Percentiles rank a stretch among this genome's conserved stretches.
phyloP scores from a whole-genome alignment of 2,113 vertebrate genomes.

The Varanus salvator region DNA sequence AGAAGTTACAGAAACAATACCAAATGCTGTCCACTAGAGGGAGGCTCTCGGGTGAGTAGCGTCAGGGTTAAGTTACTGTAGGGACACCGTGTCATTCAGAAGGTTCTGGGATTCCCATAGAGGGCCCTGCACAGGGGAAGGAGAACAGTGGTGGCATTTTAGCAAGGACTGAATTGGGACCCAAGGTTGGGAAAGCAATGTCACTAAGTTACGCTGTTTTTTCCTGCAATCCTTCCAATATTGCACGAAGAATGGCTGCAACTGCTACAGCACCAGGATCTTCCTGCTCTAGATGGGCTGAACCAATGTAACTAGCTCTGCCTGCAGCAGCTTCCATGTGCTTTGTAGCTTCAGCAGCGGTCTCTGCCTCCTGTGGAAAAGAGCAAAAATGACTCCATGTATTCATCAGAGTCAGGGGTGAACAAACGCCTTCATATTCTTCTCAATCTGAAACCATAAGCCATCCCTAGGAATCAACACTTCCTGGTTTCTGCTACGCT shows the following conservation, averaged over 20 bases:
- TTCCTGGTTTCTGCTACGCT: not conserved
- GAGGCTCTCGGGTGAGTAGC: not conserved
- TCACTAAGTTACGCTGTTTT: conserved; percentile 15
- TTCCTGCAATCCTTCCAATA: conserved; percentile 78
- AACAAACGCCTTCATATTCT: not conserved
- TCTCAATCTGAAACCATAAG: not conserved
- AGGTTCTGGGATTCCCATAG: not conserved
- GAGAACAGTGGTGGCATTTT: not conserved
- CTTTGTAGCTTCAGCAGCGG: conserved; percentile 85
- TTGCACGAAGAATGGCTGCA: conserved; percentile 81
- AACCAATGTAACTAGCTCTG: conserved; percentile 92
- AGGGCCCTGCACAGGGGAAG: not conserved
- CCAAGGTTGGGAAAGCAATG: not conserved
- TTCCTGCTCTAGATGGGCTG: conserved; percentile 80
- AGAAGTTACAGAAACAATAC: not conserved
- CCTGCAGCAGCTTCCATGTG: conserved; percentile 87
- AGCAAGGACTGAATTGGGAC: not conserved
- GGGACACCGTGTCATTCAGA: not conserved
- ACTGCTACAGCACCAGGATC: conserved; percentile 90
- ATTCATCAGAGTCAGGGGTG: not conserved
- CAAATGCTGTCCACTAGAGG: not conserved
- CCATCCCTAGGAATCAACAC: not conserved
- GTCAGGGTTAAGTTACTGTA: not conserved
- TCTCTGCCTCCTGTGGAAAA: conserved; percentile 79
- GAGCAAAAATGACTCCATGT: rapidly evolving